A percentile compares a stretch with the other conserved stretches of the same genome.
phyloP scores from a whole-genome alignment of 1,140 invertebrate genomes.

The Plutomurus gul region DNA sequence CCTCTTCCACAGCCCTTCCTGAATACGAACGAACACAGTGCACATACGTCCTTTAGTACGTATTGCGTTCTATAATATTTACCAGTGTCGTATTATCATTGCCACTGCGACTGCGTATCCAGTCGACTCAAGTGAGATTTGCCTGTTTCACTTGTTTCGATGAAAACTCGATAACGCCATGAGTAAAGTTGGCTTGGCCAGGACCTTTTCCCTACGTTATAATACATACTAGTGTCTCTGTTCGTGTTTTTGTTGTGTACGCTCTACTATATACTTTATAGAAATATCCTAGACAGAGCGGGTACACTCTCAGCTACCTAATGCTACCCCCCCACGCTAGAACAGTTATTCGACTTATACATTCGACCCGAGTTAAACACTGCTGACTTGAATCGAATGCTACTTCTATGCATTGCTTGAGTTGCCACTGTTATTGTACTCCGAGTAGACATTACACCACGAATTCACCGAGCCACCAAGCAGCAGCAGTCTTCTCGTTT shows the following conservation, averaged over 20 bases:
- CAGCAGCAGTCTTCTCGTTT: too few relatives aligned
- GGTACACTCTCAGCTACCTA: neutral
- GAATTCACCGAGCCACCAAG: neutral
- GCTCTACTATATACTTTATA: too few relatives aligned
- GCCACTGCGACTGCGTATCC: neutral
- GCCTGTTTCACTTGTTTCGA: constrained; percentile 23
- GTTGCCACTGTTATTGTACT: neutral
- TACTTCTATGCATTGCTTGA: neutral
- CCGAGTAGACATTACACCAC: neutral
- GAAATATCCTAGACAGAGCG: too few relatives aligned
- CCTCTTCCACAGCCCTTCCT: too few relatives aligned
- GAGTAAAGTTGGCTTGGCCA: constrained; percentile 12
- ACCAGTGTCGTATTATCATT: neutral
- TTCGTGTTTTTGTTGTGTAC: neutral
- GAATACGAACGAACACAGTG: too few relatives aligned
- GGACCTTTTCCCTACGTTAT: constrained; percentile 11
- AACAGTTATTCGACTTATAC: neutral
- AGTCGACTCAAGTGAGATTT: neutral
- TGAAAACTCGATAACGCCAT: constrained; percentile 26
- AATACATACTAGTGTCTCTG: neutral
- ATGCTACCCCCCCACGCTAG: neutral
- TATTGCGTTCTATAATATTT: too few relatives aligned
- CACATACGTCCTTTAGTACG: neutral
- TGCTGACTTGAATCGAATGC: too few relatives aligned
- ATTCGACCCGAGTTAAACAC: too few relatives aligned